Evolutionary conservation across 2,797 vertebrate genomes (phyloP).

Genomic region (Sarcoramphus papa): DNA sequence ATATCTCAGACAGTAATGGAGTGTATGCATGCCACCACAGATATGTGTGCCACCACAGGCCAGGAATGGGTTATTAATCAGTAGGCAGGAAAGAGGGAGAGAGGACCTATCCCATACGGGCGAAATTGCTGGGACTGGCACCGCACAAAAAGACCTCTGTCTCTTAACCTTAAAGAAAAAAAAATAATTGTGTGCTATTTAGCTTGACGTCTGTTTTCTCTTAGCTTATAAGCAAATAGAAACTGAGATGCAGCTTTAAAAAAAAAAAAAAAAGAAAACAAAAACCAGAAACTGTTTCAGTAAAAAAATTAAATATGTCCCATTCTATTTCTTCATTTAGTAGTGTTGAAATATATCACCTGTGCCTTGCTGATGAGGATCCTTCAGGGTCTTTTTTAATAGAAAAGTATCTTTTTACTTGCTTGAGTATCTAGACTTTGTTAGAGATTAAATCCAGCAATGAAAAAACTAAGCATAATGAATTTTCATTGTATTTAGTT

Average conservation of each 20-base stretch:
- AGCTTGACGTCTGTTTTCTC: neutral
- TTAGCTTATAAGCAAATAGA: neutral
- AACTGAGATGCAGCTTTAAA: neutral
- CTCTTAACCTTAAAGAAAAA: neutral
- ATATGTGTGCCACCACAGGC: neutral
- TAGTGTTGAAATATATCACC: neutral
- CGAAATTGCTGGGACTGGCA: neutral
- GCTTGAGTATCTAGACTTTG: neutral
- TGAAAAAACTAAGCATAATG: neutral
- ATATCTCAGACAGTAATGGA: conserved; percentile 25
- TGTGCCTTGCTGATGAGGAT: neutral
- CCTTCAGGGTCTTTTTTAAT: neutral
- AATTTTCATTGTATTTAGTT: neutral
- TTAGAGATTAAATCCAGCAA: neutral
- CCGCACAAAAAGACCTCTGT: neutral
- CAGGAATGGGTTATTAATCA: conserved; percentile 5
- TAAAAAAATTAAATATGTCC: neutral
- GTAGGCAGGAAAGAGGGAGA: neutral
- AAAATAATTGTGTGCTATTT: neutral
- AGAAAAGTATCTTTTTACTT: neutral
- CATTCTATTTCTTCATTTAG: neutral
- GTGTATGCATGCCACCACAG: neutral
- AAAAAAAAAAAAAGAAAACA: neutral
- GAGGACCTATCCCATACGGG: neutral
- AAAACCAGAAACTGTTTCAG: neutral